Percentiles rank a stretch among this genome's conserved stretches.
These are phyloP conservation scores for Ploceus nigricollis DNA, from an alignment of 2,113 vertebrate species.

Conservation along the genomic window DNA sequence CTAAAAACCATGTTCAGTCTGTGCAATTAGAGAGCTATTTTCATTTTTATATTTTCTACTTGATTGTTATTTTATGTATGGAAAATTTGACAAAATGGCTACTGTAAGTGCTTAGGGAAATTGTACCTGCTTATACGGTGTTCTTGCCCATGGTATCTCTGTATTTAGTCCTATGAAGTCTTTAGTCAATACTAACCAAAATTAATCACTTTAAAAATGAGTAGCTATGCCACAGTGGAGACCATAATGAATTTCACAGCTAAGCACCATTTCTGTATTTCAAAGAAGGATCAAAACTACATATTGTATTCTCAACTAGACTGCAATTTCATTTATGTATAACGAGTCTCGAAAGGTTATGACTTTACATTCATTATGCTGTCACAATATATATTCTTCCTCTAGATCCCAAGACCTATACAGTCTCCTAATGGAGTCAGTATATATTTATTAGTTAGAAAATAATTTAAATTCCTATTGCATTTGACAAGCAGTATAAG, in stretches of 20 bases:
- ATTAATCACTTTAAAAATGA: conserved; percentile 12
- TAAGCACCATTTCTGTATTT: conserved; percentile 11
- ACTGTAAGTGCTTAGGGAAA: neutral
- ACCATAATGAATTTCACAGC: conserved; percentile 14
- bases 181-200: neutral
- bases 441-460: neutral
- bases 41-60: neutral
- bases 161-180: neutral
- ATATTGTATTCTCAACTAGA: neutral
- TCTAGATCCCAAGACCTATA: neutral
- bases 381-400: neutral
- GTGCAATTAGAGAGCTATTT: neutral
- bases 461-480: neutral
- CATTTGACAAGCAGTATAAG: neutral
- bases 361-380: neutral
- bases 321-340: neutral
- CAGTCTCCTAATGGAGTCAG: neutral
- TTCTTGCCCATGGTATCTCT: neutral
- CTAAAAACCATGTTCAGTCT: neutral
- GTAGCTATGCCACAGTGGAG: neutral
- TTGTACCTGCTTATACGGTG: neutral
- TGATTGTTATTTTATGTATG: neutral
- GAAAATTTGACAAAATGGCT: neutral
- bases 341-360: neutral
- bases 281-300: conserved; percentile 24